Base-by-base conservation (phyloP, 2,888 invertebrate genomes). In the Anodontia alba region DNA sequence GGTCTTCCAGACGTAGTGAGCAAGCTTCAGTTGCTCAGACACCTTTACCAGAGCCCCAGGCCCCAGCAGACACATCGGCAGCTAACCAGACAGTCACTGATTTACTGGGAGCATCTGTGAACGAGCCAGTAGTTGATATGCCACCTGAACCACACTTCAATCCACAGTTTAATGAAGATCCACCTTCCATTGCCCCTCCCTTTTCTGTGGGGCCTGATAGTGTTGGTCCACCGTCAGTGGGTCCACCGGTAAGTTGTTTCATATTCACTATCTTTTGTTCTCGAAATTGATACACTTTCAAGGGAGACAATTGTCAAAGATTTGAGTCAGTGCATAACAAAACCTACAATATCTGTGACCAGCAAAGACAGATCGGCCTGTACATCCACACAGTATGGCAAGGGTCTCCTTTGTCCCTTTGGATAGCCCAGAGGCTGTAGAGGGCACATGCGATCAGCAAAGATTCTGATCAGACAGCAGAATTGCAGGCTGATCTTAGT, bases 181-280 rank as follows among this genome's bases (percentile, higher is more conserved):
- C 92, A 0, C 90, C 91, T 3, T 92, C 92, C 10, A 91, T 92
- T 36, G 91, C 91, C 33, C 92, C 92, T 7, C 91, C 92, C 81
- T 92, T 91, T 49, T 90, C 89, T 51, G 90, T 90, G 26, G 90
- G 87, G 10, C 90, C 90, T 2, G 86, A 87, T 8, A 92, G 92
- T 38, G 91, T 92, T 23, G 89, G 88, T 15, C 91, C 92, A 15
- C 86, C 89, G 8, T 90, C 91, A 33, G 90, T 91, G 23, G 89
- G 90, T 23, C 90, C 87, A 36, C 77, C 83, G 67, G 85, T 85
- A 74, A 78, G 78, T 71, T 62, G 1, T 3, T 26, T 10, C 20
- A 49, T 38, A 38, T 38, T 38, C 38, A 38, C n/a, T n/a, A n/a
- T n/a, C n/a, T n/a, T n/a, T n/a, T n/a, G n/a, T n/a, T n/a, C n/a